A percentile compares a stretch with the other conserved stretches of the same genome.
Conservation (phyloP, 1,140 invertebrate species). For the Onthophagus taurus region DNA sequence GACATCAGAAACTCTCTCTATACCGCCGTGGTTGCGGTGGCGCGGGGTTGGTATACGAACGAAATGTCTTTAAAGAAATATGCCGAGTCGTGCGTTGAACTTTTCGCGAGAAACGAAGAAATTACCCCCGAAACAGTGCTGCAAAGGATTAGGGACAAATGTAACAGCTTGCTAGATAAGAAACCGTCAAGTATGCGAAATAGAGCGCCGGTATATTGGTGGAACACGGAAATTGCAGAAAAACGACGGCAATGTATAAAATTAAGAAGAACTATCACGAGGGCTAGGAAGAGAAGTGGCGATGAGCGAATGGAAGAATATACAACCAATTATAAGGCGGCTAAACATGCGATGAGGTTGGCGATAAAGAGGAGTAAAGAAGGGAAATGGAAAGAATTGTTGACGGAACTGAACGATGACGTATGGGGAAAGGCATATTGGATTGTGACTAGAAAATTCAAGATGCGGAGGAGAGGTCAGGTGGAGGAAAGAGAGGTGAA, state of each 20-base stretch:
- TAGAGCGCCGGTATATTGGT: not conserved
- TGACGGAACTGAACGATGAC: slow-evolving; percentile 17
- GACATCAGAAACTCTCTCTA: not conserved
- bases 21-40: not conserved
- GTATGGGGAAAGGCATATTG: slow-evolving; percentile 18
- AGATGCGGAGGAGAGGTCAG: no score
- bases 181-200: not conserved
- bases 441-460: slow-evolving; percentile 12
- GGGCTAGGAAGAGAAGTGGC: not conserved
- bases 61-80: not conserved
- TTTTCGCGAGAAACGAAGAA: not conserved
- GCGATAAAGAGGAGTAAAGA: slow-evolving; percentile 11
- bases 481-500: no score
- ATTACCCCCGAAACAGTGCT: not conserved
- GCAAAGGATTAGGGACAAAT: not conserved
- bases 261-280: not conserved
- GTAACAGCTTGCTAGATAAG: not conserved
- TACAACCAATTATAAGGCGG: not conserved
- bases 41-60: not conserved
- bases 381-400: slow-evolving; percentile 13
- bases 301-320: not conserved
- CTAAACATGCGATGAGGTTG: slow-evolving; percentile 4
- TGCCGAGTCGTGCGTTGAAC: not conserved
- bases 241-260: not conserved
- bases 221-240: not conserved